phyloP scores from a whole-genome alignment of 1,140 invertebrate species.

The Pogonognathellus flavescens region DNA sequence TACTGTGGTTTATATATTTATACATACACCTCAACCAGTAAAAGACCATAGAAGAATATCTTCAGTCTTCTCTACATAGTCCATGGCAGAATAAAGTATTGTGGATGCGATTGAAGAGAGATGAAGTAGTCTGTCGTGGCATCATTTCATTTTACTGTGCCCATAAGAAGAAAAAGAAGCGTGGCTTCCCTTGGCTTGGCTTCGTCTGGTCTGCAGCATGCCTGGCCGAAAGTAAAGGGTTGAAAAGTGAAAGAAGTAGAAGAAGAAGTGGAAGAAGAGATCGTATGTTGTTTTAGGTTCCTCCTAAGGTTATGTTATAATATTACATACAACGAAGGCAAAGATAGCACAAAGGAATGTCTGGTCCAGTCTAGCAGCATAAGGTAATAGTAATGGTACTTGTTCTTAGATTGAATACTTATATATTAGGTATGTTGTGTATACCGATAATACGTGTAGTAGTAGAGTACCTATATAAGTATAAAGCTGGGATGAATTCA shows the following conservation, averaged over 20 bases:
- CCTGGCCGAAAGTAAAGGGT: conserved; percentile 23
- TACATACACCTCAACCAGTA: too few relatives aligned
- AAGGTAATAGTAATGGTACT: not conserved
- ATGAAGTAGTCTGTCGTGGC: conserved; percentile 17
- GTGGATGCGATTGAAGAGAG: not conserved
- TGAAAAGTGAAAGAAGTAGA: not conserved
- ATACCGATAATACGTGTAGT: not conserved
- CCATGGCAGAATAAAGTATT: not conserved
- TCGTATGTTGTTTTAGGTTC: conserved; percentile 43
- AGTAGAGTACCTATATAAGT: not conserved
- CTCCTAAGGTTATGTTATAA: conserved; percentile 28
- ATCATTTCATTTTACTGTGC: conserved; percentile 8
- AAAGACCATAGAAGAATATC: too few relatives aligned
- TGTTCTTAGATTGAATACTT: not conserved
- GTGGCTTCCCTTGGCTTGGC: conserved; percentile 17
- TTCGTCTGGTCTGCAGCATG: not conserved
- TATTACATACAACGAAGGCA: conserved; percentile 5
- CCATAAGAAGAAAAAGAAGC: conserved; percentile 10
- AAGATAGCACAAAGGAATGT: conserved; percentile 33
- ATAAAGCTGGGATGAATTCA: not conserved
- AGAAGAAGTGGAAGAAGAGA: conserved; percentile 4
- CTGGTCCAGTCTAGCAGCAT: not conserved
- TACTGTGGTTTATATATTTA: not conserved
- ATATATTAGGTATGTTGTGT: not conserved
- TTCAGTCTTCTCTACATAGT: not conserved